Evolutionary conservation across 2,888 invertebrate species (phyloP).

Genomic region (Drosophila histrio): DNA sequence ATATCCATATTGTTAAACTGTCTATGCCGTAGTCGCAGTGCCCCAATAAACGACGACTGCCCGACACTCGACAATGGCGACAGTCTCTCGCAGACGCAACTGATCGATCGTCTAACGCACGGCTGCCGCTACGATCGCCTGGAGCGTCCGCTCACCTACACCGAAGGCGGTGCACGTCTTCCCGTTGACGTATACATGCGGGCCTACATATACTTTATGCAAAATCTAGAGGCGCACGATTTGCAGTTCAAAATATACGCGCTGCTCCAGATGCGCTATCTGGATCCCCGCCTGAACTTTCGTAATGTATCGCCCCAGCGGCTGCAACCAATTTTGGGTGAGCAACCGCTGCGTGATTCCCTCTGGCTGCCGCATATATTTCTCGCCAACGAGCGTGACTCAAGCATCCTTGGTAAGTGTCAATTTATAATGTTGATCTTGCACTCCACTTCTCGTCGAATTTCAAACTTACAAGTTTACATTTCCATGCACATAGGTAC

Average conservation of each 20-base stretch:
- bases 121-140: conserved; percentile 91
- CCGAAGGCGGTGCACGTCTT: conserved; percentile 84
- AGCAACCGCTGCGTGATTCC: conserved; percentile 88
- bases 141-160: conserved; percentile 86
- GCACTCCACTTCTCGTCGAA: not conserved
- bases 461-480: not conserved
- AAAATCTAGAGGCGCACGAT: conserved; percentile 92
- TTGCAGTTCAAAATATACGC: conserved; percentile 94
- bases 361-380: conserved; percentile 94
- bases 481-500: conserved; percentile 85
- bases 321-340: conserved; percentile 88
- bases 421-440: not conserved
- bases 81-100: conserved; percentile 89
- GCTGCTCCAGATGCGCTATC: conserved; percentile 91
- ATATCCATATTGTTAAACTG: conserved; percentile 56
- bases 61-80: conserved; percentile 86
- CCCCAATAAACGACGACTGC: conserved; percentile 79
- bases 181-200: conserved; percentile 90
- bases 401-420: conserved; percentile 87
- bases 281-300: conserved; percentile 89
- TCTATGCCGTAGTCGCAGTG: not conserved
- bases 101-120: conserved; percentile 88
- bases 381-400: conserved; percentile 90
- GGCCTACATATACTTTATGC: conserved; percentile 93
- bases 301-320: conserved; percentile 88